phyloP scores from a whole-genome alignment of 2,888 invertebrate species.

The Arge pagana region DNA sequence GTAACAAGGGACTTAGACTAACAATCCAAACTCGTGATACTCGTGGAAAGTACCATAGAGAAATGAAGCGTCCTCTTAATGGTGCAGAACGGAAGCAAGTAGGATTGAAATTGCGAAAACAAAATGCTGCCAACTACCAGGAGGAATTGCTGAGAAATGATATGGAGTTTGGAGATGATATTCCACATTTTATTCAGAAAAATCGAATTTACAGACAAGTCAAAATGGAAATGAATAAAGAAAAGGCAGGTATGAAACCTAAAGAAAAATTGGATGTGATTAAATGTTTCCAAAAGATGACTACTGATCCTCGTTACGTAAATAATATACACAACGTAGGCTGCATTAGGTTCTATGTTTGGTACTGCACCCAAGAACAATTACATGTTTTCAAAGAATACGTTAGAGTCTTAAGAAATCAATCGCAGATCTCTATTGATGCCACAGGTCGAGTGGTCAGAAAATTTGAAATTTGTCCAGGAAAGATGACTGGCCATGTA shows the following conservation, averaged over 20 bases:
- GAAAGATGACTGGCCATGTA: constrained; percentile 25
- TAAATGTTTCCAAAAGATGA: constrained; percentile 18
- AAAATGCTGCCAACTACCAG: constrained; percentile 18
- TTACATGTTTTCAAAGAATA: constrained; percentile 24
- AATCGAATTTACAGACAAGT: constrained; percentile 22
- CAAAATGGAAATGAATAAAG: constrained; percentile 21
- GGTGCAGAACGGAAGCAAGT: constrained; percentile 21
- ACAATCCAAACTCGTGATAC: too few relatives aligned
- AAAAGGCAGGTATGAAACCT: constrained; percentile 12
- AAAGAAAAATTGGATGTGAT: constrained; percentile 20
- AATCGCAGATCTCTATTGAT: constrained; percentile 24
- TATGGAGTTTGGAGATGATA: constrained; percentile 23
- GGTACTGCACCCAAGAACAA: constrained; percentile 24
- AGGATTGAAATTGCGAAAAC: constrained; percentile 13
- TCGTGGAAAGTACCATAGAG: constrained; percentile 18
- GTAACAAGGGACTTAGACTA: too few relatives aligned
- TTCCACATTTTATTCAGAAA: constrained; percentile 19
- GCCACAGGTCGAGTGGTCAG: constrained; percentile 25
- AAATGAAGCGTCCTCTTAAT: constrained; percentile 25
- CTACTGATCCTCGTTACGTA: constrained; percentile 16
- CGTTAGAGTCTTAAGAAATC: constrained; percentile 4
- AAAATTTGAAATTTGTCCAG: constrained; percentile 26
- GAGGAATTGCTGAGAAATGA: constrained; percentile 16
- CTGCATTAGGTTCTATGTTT: constrained; percentile 24
- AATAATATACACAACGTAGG: constrained; percentile 19